Evolutionary conservation across 1,140 invertebrate genomes (phyloP).

Genomic region (Drosophila orena): DNA sequence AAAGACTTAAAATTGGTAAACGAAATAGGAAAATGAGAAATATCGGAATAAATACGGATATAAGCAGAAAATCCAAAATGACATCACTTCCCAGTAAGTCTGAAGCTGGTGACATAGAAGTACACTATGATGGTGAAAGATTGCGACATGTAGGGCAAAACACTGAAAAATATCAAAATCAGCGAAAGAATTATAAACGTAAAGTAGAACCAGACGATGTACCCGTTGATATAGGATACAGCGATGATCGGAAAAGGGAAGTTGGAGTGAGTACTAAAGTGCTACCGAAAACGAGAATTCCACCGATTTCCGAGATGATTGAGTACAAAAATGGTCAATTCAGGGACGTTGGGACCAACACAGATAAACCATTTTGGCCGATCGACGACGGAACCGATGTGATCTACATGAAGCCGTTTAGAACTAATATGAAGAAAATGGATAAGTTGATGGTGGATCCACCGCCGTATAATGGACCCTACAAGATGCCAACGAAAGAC

Average conservation of each 20-base stretch:
- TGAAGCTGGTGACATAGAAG: background rate
- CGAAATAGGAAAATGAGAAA: background rate
- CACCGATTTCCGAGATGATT: background rate
- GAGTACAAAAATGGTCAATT: background rate
- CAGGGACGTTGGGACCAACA: conserved; percentile 14
- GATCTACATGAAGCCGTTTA: background rate
- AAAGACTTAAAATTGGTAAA: background rate
- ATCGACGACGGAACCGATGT: conserved; percentile 1
- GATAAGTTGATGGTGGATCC: conserved; percentile 1
- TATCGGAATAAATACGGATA: conserved; percentile 9
- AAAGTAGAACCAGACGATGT: background rate
- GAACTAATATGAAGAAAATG: fast-evolving
- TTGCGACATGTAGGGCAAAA: background rate
- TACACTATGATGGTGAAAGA: background rate
- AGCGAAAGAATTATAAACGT: background rate
- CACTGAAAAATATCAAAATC: background rate
- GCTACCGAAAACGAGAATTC: background rate
- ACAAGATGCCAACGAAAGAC: conserved; percentile 1
- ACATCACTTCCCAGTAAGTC: background rate
- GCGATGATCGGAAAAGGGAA: background rate
- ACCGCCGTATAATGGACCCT: background rate
- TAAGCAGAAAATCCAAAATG: conserved; percentile 7
- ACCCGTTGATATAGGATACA: background rate
- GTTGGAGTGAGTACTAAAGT: conserved; percentile 28
- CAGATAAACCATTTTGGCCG: background rate